Evolutionary conservation across 2,113 vertebrate genomes (phyloP), one percentile per base, ranked within the genome.

Genomic region (Podocnemis expansa): DNA sequence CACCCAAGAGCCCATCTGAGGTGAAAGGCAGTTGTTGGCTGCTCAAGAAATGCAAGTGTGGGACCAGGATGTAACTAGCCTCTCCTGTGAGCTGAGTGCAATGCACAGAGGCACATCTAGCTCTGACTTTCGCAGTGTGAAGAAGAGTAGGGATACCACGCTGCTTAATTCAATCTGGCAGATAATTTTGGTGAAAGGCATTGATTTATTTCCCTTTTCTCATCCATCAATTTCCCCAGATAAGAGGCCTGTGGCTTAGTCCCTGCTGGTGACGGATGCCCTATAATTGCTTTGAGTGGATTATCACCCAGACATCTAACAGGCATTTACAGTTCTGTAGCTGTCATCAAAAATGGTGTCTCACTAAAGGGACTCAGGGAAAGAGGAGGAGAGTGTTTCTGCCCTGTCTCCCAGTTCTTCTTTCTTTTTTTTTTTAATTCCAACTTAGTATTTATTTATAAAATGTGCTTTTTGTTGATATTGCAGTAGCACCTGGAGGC

Each of bases 211-310:
- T 80, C 93, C 89, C 88, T 80, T 49, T 86, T 87, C 89, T 73
- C 95, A 79, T 84, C 96, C 95, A 95, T 92, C 94, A 86, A 31
- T 95, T 95, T 87, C 93, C 93, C 91, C 89, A 95, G 95, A 95
- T 83, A 87, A 96, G 94, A 92, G 92, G 96, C 96, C 96, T 83
- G 87, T 96, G 96, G 96, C 93, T 96, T 95, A 80, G 96, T 31
- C 96, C 95, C 96, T 84, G 94, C 95, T 95, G 95, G 88, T 96
- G 95, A 95, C 13, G 85, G 96, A 95, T 95, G 92, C 94, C 94
- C 95, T 89, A 94, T 95, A 93, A 96, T 95, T 95, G 96, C 96
- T 96, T 83, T 82, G 92, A 96, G 95, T 95, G 96, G 96, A 95
- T 96, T 94, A 95, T 94, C 96, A 89, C 85, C 63, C 94, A 96